Conservation (phyloP, 2,113 vertebrate genomes). For the Ictidomys tridecemlineatus region DNA sequence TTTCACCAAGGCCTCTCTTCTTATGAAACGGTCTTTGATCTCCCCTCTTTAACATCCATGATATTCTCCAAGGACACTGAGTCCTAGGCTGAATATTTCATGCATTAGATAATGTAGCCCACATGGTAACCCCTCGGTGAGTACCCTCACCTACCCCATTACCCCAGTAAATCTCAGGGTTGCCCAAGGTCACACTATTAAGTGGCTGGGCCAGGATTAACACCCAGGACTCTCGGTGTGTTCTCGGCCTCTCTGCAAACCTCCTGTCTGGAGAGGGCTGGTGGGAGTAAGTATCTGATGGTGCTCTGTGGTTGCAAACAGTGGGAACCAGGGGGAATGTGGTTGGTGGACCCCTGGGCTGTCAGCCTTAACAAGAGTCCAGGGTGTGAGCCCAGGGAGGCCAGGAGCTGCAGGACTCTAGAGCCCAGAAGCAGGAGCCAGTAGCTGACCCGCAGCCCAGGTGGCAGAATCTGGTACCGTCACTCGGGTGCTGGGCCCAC, state of each 20-base stretch:
- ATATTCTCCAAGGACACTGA: not conserved
- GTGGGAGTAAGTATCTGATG: not conserved
- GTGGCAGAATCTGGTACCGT: accelerated
- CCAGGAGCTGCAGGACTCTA: accelerated
- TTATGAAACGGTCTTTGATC: not conserved
- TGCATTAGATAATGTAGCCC: not conserved
- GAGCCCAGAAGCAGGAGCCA: not conserved
- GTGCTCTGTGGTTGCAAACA: not conserved
- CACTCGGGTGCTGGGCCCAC: too few relatives aligned
- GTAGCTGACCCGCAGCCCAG: not conserved
- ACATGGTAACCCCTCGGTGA: not conserved
- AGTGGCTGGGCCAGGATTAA: not conserved
- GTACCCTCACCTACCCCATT: not conserved
- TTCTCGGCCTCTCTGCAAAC: not conserved
- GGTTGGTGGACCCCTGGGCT: not conserved
- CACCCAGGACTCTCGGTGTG: not conserved
- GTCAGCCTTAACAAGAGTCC: not conserved
- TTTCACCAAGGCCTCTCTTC: not conserved
- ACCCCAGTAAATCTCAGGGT: too few relatives aligned
- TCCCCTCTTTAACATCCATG: not conserved
- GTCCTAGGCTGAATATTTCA: not conserved
- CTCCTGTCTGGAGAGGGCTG: too few relatives aligned
- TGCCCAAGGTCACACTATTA: not conserved
- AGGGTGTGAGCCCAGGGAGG: not conserved
- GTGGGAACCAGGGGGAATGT: not conserved